These are phyloP conservation scores for Hedychridium roseum DNA, from an alignment of 2,888 invertebrate genomes.

Conservation along the genomic window DNA sequence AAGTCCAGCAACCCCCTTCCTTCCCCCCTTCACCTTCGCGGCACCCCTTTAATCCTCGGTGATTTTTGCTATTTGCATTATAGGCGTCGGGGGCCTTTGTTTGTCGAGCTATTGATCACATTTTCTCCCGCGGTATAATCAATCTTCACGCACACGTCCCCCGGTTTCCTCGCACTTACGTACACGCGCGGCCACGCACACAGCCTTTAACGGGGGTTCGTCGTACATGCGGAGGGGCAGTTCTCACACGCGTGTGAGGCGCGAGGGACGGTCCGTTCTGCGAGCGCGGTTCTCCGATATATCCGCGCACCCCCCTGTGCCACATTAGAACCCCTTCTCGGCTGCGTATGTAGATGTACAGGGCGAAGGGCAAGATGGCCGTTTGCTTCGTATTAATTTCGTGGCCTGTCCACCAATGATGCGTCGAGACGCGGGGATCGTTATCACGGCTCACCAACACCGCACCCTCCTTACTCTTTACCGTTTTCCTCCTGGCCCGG, in stretches of 20 bases:
- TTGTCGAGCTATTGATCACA: conserved; percentile 63
- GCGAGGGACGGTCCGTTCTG: conserved; percentile 24
- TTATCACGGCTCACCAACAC: conserved; percentile 41
- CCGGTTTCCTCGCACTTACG: conserved; percentile 43
- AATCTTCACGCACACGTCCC: conserved; percentile 59
- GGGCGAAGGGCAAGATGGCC: conserved; percentile 51
- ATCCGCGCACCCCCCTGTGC: conserved; percentile 36
- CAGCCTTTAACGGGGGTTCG: conserved; percentile 2
- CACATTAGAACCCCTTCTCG: conserved; percentile 41
- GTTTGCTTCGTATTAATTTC: conserved; percentile 59
- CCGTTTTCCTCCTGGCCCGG: too few relatives aligned
- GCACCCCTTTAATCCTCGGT: conserved; percentile 44
- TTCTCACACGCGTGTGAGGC: conserved; percentile 15
- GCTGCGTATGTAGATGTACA: conserved; percentile 21
- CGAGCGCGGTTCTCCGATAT: conserved; percentile 30
- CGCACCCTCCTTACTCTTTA: too few relatives aligned
- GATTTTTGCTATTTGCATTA: conserved; percentile 62
- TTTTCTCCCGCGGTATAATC: conserved; percentile 63
- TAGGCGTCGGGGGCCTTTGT: conserved; percentile 57
- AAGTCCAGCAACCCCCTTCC: conserved; percentile 17
- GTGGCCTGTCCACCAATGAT: conserved; percentile 48
- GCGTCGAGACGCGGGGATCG: conserved; percentile 38
- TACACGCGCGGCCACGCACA: conserved; percentile 22
- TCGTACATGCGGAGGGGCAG: neutral
- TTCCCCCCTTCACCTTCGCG: conserved; percentile 8